A percentile compares a stretch with the other conserved stretches of the same genome.
Conservation (phyloP, 2,797 vertebrate species). For the Silurus aristotelis region DNA sequence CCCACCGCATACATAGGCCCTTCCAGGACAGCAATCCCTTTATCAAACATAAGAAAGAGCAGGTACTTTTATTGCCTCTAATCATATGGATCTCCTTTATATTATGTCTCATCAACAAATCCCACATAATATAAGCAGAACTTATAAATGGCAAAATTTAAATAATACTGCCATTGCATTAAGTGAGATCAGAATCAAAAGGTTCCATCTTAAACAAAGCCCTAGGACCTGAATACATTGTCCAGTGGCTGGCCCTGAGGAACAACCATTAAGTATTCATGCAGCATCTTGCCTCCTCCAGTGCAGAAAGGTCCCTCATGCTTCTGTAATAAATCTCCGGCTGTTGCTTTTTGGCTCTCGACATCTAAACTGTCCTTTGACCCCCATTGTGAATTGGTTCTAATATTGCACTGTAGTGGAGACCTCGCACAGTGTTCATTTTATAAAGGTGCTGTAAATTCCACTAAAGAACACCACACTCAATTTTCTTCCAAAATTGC, state of each 20-base stretch:
- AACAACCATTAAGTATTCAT: slow-evolving; percentile 59
- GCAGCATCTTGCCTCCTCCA: slow-evolving; percentile 46
- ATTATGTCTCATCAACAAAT: slow-evolving; percentile 22
- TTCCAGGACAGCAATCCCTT: slow-evolving; percentile 93
- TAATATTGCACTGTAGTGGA: slow-evolving; percentile 44
- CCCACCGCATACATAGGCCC: slow-evolving; percentile 98
- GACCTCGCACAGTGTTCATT: slow-evolving; percentile 36
- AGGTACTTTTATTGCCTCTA: slow-evolving; percentile 4
- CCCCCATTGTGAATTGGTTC: slow-evolving; percentile 47
- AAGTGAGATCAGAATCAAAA: slow-evolving; percentile 44
- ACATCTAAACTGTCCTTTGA: slow-evolving; percentile 56
- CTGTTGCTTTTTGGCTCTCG: slow-evolving; percentile 54
- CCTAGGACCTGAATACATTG: slow-evolving; percentile 48
- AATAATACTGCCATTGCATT: slow-evolving; percentile 42
- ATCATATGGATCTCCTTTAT: slow-evolving; percentile 28
- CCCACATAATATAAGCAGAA: slow-evolving; percentile 20
- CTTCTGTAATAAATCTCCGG: slow-evolving; percentile 57
- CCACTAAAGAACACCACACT: slow-evolving; percentile 21
- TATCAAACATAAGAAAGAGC: slow-evolving; percentile 14
- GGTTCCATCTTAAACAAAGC: slow-evolving; percentile 59
- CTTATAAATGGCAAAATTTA: slow-evolving; percentile 39
- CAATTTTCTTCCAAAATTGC: slow-evolving; percentile 47
- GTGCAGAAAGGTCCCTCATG: slow-evolving; percentile 51
- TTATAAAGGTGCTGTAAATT: slow-evolving; percentile 51
- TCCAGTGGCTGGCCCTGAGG: slow-evolving; percentile 35